Percentiles rank a stretch among this genome's conserved stretches.
These are phyloP conservation scores for Propithecus coquereli DNA, from an alignment of 2,113 vertebrate genomes.

Conservation along the genomic window DNA sequence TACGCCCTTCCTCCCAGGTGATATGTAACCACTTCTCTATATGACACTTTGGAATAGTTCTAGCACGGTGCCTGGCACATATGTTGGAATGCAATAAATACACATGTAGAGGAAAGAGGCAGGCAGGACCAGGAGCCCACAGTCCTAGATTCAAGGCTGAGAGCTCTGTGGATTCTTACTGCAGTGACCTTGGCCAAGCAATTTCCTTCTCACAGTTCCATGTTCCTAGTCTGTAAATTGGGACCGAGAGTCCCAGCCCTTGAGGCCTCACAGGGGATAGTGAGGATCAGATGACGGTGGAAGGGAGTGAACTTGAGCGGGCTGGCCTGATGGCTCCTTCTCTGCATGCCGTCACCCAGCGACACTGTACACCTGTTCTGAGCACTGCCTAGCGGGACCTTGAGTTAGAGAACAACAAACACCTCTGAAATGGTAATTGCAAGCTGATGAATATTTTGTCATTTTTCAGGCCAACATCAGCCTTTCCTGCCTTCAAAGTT, in stretches of 20 bases:
- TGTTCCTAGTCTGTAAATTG: not conserved
- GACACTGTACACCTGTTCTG: not conserved
- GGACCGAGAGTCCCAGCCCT: not conserved
- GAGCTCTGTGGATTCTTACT: not conserved
- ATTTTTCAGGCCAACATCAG: conserved; percentile 26
- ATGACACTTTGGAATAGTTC: not conserved
- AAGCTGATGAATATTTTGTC: conserved; percentile 50
- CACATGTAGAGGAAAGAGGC: not conserved
- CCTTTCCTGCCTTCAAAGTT: not conserved
- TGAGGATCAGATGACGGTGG: not conserved
- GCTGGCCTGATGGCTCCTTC: not conserved
- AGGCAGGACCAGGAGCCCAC: not conserved
- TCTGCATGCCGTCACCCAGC: too few relatives aligned
- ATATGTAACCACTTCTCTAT: not conserved
- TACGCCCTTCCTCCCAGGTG: not conserved
- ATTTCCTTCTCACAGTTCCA: not conserved
- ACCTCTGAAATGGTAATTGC: not conserved
- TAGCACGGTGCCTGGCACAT: not conserved
- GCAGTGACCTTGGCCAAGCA: not conserved
- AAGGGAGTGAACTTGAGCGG: not conserved
- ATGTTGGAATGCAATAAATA: not conserved
- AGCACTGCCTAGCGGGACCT: not conserved
- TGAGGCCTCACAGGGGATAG: not conserved
- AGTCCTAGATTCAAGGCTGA: not conserved
- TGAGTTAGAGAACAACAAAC: not conserved